Evolutionary conservation across 2,113 vertebrate genomes (phyloP).

Genomic region (Ceyx melanurus): DNA sequence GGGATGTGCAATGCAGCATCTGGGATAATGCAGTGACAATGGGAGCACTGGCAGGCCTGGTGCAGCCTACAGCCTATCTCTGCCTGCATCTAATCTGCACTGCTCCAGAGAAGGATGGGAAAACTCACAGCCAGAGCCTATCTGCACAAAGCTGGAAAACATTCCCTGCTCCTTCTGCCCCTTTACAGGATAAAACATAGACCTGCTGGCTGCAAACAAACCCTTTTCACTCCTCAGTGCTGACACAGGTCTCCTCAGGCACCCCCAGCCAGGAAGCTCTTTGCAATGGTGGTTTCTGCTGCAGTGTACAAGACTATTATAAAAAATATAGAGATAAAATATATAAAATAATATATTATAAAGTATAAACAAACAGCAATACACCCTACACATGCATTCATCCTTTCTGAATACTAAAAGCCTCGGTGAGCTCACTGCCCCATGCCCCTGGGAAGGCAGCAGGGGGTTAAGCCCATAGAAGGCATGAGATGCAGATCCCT

Average conservation of each 20-base stretch:
- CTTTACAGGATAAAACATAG: neutral
- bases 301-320: neutral
- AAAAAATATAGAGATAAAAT: no score
- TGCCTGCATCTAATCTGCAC: slow-evolving; percentile 38
- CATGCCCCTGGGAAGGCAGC: neutral
- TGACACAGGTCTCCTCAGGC: neutral
- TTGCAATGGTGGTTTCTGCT: neutral
- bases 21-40: slow-evolving; percentile 20
- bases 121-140: slow-evolving; percentile 28
- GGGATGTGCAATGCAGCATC: neutral
- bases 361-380: neutral
- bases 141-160: neutral
- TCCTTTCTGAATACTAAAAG: neutral
- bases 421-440: neutral
- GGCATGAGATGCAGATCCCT: fast-evolving
- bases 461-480: neutral
- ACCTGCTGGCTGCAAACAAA: neutral
- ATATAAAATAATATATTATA: no score
- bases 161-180: neutral
- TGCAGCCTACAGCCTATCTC: slow-evolving; percentile 7
- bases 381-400: neutral
- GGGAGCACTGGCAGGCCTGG: neutral
- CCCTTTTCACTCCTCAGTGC: neutral
- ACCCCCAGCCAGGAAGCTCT: neutral
- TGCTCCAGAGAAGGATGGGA: slow-evolving; percentile 17